Base-by-base conservation (phyloP, 2,888 invertebrate genomes). In the Troides oblongomaculatus region DNA sequence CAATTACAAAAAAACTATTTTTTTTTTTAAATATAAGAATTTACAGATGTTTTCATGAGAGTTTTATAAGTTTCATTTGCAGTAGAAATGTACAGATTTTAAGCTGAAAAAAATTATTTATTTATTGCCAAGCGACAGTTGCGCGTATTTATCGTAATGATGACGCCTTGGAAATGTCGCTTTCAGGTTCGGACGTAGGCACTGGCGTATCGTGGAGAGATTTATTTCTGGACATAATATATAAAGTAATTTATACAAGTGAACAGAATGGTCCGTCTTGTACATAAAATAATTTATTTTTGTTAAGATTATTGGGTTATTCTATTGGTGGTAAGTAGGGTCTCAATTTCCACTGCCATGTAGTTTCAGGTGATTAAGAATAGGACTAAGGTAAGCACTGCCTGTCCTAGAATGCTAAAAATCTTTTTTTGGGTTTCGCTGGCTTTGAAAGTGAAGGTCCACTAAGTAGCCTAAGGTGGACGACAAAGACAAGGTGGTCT, bases 81-180 rank as follows among this genome's bases (percentile, higher is more conserved):
- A 50, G 4, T 50, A 50, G 50, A 50, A 14, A 50, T 18, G 17
- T 17, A 50, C 17, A 14, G 18, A 50, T 50, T 50, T 21, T 12
- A 23, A 56, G 43, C 53, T 57, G n/a, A 43, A 25, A 12, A 62
- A 46, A 23, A 58, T 62, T 8, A 62, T 56, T 30, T 53, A 53
- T 56, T 60, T 64, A 68, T 64, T 53, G 74, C 72, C 75, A 74
- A 74, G 73, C 76, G 66, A 64, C 69, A 70, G 68, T 63, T 25
- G 66, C 59, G 57, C 25, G 61, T 50, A 62, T 59, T 62, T 58
- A 63, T 39, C 18, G 46, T 50, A 61, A 58, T 63, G 21, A 43
- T 50, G 30, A 53, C 23, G 60, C 39, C 59, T 71, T 64, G 65
- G 58, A 71, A 57, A 63, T 65, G 74, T 72, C 74, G 57, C 43